These are phyloP conservation scores for Lamprotornis superbus DNA, from an alignment of 2,113 vertebrate genomes.

Conservation along the genomic window DNA sequence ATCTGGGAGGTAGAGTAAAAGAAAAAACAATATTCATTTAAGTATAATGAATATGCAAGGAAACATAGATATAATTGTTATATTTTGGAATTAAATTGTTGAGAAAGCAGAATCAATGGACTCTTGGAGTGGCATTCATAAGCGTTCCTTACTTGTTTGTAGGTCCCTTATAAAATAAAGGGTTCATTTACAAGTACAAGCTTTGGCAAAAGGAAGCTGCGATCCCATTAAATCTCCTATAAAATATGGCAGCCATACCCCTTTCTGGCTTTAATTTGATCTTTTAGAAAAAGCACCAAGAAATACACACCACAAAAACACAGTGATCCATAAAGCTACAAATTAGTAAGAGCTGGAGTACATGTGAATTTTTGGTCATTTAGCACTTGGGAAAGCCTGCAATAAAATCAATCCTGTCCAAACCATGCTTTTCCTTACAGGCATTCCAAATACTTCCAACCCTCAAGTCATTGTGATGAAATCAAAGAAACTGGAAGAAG, in stretches of 20 bases:
- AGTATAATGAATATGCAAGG: not conserved
- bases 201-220: not conserved
- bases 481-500: too few species aligned
- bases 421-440: too few species aligned
- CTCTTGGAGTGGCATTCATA: not conserved
- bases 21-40: not conserved
- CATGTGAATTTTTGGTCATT: not conserved
- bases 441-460: too few species aligned
- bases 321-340: fast-evolving
- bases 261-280: too few species aligned
- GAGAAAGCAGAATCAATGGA: not conserved
- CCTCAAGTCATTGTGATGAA: too few species aligned
- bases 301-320: not conserved
- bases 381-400: not conserved
- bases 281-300: not conserved
- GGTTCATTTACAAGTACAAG: not conserved
- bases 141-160: too few species aligned
- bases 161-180: not conserved
- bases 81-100: not conserved
- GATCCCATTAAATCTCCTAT: not conserved
- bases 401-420: not conserved
- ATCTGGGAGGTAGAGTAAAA: not conserved
- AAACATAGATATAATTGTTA: not conserved
- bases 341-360: too few species aligned
- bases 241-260: fast-evolving